Conservation (phyloP, 2,888 invertebrate species). For the Drosophila ezoana region DNA sequence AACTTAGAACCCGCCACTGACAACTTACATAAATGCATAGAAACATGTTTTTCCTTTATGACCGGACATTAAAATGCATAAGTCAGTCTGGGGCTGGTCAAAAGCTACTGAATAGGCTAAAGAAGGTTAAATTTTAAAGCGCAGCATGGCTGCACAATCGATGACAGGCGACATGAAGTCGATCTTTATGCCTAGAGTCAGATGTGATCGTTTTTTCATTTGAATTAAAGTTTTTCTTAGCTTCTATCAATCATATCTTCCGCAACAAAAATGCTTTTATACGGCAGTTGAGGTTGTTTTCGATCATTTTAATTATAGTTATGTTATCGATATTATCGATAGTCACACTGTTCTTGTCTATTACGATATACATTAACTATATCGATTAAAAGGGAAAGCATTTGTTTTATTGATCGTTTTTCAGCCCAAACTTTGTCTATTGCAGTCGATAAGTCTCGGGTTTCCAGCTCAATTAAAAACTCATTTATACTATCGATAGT, state of each 20-base stretch:
- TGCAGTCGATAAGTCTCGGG: too few relatives aligned
- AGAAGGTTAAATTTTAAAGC: not conserved
- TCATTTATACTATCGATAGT: not conserved
- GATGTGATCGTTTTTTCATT: not conserved
- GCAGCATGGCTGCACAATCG: not conserved
- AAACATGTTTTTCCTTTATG: slow-evolving; percentile 30
- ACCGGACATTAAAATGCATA: slow-evolving; percentile 51
- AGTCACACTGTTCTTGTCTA: too few relatives aligned
- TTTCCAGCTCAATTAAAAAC: too few relatives aligned
- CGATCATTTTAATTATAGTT: not conserved
- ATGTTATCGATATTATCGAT: not conserved
- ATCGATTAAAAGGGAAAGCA: too few relatives aligned
- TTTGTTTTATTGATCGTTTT: too few relatives aligned
- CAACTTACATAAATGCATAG: slow-evolving; percentile 53
- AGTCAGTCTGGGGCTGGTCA: slow-evolving; percentile 11
- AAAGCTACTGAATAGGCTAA: not conserved
- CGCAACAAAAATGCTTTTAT: not conserved
- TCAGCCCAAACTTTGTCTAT: too few relatives aligned
- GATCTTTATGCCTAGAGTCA: not conserved
- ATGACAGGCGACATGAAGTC: slow-evolving; percentile 3
- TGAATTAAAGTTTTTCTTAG: not conserved
- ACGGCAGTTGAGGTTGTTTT: not conserved
- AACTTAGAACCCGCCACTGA: slow-evolving; percentile 9
- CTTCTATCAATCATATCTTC: not conserved
- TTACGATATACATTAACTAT: too few relatives aligned